phyloP scores from a whole-genome alignment of 2,797 vertebrate species.

The Diceros bicornis region DNA sequence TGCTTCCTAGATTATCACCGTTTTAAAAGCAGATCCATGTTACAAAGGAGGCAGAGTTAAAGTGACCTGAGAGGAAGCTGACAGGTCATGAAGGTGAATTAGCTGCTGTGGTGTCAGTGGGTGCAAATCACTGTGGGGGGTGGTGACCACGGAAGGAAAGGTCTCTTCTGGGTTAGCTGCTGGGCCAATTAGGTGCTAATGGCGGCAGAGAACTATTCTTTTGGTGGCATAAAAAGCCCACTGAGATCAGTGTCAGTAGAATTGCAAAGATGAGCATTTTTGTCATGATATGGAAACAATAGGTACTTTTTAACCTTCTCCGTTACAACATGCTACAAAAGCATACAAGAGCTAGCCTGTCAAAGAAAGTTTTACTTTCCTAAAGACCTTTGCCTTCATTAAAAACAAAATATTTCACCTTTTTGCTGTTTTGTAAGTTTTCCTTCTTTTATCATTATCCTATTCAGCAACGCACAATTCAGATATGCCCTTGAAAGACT shows the following conservation, averaged over 20 bases:
- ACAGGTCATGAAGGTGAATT: slow-evolving; percentile 81
- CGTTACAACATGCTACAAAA: neutral
- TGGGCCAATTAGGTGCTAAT: slow-evolving; percentile 68
- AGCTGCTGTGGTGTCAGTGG: slow-evolving; percentile 48
- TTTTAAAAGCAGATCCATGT: slow-evolving; percentile 72
- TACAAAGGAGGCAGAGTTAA: slow-evolving; percentile 71
- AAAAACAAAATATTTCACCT: neutral
- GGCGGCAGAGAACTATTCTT: neutral
- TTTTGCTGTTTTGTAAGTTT: neutral
- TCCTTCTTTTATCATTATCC: neutral
- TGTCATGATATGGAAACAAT: neutral
- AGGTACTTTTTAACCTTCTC: neutral
- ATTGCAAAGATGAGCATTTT: slow-evolving; percentile 27
- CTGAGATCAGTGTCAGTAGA: slow-evolving; percentile 46
- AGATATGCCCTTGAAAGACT: neutral
- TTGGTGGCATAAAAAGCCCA: neutral
- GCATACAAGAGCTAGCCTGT: neutral
- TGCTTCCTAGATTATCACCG: slow-evolving; percentile 28
- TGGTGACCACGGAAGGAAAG: neutral
- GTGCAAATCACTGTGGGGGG: slow-evolving; percentile 50
- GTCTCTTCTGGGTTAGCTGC: slow-evolving; percentile 60
- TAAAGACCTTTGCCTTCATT: neutral
- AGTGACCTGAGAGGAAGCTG: slow-evolving; percentile 76
- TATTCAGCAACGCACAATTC: neutral
- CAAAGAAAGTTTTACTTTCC: neutral